phyloP scores from a whole-genome alignment of 2,797 vertebrate genomes.

The Argentina silus region DNA sequence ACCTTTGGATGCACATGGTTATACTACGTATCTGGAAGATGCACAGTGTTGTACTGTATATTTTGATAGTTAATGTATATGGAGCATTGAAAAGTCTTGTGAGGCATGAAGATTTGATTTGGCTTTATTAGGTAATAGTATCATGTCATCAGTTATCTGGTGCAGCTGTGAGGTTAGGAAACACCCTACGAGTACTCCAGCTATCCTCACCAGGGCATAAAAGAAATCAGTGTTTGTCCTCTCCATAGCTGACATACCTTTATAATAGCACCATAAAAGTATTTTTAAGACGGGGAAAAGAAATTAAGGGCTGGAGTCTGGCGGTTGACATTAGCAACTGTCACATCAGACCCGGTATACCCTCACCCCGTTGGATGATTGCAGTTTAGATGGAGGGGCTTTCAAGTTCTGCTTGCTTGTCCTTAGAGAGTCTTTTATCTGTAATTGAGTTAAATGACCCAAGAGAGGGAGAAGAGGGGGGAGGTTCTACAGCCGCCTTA shows the following conservation, averaged over 20 bases:
- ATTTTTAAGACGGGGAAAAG: constrained; percentile 5
- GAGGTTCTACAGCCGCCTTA: not conserved
- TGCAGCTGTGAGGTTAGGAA: not conserved
- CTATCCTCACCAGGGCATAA: not conserved
- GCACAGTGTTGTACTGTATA: not conserved
- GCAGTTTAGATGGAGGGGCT: not conserved
- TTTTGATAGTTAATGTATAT: not conserved
- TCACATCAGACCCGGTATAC: not conserved
- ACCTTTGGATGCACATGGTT: not conserved
- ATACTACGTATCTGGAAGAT: not conserved
- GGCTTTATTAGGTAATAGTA: not conserved
- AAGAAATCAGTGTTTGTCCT: constrained; percentile 13
- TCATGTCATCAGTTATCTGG: not conserved
- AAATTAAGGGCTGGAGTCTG: constrained; percentile 1
- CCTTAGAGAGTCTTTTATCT: constrained; percentile 10
- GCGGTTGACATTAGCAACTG: not conserved
- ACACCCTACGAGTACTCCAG: not conserved
- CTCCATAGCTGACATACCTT: constrained; percentile 15
- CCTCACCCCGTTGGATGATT: not conserved
- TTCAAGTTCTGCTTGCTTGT: not conserved
- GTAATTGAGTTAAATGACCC: constrained; percentile 6
- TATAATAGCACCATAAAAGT: constrained; percentile 15
- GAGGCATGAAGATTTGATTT: not conserved
- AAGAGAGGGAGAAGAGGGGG: not conserved
- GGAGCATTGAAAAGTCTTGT: not conserved